These are phyloP conservation scores for Lacerta agilis DNA, from an alignment of 2,797 vertebrate genomes.

Conservation along the genomic window DNA sequence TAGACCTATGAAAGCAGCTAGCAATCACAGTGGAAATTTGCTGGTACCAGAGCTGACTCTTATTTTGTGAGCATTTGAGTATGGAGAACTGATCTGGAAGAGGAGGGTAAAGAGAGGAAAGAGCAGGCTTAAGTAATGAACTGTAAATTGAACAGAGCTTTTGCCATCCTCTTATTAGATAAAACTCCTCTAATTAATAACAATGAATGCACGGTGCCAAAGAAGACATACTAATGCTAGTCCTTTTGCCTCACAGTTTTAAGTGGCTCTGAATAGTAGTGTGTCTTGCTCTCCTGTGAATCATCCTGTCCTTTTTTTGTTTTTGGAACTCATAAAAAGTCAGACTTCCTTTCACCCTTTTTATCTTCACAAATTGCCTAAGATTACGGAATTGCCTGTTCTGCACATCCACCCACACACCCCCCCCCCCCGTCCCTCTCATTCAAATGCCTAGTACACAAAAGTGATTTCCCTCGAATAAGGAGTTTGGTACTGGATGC, in stretches of 20 bases:
- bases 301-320: background rate
- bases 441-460: background rate
- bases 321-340: background rate
- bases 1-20: conserved; percentile 43
- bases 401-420: background rate
- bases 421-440: background rate
- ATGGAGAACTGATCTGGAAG: background rate
- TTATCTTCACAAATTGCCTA: background rate
- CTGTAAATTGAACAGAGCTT: background rate
- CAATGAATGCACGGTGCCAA: background rate
- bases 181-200: background rate
- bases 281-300: background rate
- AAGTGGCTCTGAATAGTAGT: background rate
- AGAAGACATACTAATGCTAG: background rate
- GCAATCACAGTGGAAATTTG: background rate
- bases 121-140: background rate
- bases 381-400: background rate
- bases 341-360: background rate
- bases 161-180: background rate
- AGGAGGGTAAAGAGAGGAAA: background rate
- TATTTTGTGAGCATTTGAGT: background rate
- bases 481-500: background rate
- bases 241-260: background rate
- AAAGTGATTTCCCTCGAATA: background rate
- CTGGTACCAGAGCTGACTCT: background rate